Evolutionary conservation across 2,888 invertebrate species (phyloP).

Genomic region (Melitaea athalia): DNA sequence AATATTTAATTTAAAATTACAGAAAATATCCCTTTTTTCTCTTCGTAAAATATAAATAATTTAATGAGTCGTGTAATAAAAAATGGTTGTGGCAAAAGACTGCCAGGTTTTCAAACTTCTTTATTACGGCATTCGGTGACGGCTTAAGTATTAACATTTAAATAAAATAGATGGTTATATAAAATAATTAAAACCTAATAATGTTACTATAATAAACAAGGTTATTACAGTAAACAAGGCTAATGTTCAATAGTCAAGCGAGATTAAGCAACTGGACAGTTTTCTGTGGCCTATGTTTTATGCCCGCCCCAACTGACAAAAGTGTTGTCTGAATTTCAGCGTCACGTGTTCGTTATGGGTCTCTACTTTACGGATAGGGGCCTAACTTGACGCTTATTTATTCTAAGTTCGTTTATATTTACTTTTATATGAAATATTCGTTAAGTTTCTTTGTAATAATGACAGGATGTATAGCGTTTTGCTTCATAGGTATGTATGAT

Average conservation of each 20-base stretch:
- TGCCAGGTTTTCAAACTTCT: no score
- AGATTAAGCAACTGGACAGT: background rate
- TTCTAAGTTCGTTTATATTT: background rate
- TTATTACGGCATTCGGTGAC: no score
- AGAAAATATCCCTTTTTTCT: no score
- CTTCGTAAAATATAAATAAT: no score
- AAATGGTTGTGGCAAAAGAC: no score
- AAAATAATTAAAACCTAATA: background rate
- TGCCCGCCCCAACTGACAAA: conserved; percentile 52
- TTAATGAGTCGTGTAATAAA: no score
- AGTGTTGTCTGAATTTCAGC: conserved; percentile 64
- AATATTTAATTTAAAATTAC: no score
- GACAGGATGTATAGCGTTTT: no score
- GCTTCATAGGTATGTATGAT: no score
- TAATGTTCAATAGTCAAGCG: background rate
- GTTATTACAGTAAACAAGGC: conserved; percentile 6
- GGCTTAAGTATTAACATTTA: no score
- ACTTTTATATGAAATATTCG: background rate
- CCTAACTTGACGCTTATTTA: conserved; percentile 6
- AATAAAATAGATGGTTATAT: no score
- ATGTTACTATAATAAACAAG: background rate
- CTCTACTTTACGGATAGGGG: conserved; percentile 13
- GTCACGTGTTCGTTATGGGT: conserved; percentile 67
- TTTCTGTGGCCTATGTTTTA: conserved; percentile 1
- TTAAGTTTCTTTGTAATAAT: no score